phyloP scores from a whole-genome alignment of 35 echinoderm and acorn worm species.

The Strongylocentrotus purpuratus region DNA sequence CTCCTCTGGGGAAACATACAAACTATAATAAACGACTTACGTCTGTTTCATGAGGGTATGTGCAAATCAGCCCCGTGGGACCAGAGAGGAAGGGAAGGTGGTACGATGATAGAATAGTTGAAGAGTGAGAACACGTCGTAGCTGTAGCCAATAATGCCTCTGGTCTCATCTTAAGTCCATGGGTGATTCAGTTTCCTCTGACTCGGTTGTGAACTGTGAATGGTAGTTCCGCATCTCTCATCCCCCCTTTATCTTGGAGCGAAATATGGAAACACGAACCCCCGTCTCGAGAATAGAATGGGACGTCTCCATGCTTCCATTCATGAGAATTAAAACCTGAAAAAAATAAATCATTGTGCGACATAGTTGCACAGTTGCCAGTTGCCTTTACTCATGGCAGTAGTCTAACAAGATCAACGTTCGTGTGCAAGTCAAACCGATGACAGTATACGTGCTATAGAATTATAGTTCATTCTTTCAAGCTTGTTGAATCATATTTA shows the following conservation, averaged over 20 bases:
- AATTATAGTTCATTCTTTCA: too few species aligned
- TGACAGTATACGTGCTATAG: too few species aligned
- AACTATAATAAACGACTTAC: not conserved
- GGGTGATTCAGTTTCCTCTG: constrained; percentile 2
- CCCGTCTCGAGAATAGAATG: not conserved
- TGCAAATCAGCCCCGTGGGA: not conserved
- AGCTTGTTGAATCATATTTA: too few species aligned
- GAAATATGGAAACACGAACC: not conserved
- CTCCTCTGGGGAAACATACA: not conserved
- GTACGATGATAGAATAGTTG: not conserved
- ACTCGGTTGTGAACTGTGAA: not conserved
- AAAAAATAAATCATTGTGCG: too few species aligned
- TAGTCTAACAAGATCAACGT: too few species aligned
- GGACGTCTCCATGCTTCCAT: not conserved
- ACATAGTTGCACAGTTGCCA: too few species aligned
- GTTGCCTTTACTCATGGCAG: too few species aligned
- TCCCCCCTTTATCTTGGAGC: not conserved
- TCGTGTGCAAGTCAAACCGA: too few species aligned
- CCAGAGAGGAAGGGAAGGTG: not conserved
- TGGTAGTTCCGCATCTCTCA: not conserved
- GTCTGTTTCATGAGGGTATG: not conserved
- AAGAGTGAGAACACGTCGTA: not conserved
- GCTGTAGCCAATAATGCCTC: not conserved
- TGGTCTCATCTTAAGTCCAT: not conserved
- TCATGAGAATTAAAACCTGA: not conserved